Base-by-base conservation (phyloP, 2,888 invertebrate species). In the Tuta absoluta region DNA sequence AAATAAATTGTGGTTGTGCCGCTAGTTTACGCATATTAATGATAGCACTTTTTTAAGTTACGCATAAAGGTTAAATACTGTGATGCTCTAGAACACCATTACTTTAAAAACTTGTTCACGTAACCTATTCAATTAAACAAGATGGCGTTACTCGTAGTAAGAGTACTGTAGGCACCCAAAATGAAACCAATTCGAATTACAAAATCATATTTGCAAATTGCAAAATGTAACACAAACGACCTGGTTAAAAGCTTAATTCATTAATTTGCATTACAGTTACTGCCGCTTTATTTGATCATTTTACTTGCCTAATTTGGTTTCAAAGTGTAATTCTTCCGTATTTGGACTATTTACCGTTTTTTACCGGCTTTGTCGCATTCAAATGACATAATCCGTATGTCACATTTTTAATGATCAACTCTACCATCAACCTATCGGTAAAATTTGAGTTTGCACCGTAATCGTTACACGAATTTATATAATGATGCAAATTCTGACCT, bases 21-120 rank as follows among this genome's bases (percentile, higher is more conserved):
- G 53, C 14, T n/a, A n/a, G 24, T 53, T 51, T 53, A 53, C 53
- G 53, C 53, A 53, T 53, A 7, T 28, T 53, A 53, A 53, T 53
- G 24, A 21, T 21, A 12, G n/a, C 28, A 1, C n/a, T 12, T 53
- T 53, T 53, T 53, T 24, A 28, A n/a, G 53, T 8, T 53, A 24
- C 21, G 24, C 12, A 11, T 24, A 24, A 53, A 53, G 53, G 24
- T 53, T 24, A 53, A 24, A 12, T 11, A 49, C 21, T 45, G 3
- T n/a, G n/a, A 17, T 17, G 17, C 45, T 14, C n/a, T 41, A 45
- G 17, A 45, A 41, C n/a, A 41, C 41, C 41, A 41, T n/a, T 41
- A n/a, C 8, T 37, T 17, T 1, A 45, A n/a, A 45, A 45, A 33
- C 33, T 33, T 33, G 28, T 28, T 4, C 33, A 33, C 33, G 33